Evolutionary conservation across 53 echinoderm and acorn worm genomes (phyloP).

Genomic region (Glandiceps talaboti): DNA sequence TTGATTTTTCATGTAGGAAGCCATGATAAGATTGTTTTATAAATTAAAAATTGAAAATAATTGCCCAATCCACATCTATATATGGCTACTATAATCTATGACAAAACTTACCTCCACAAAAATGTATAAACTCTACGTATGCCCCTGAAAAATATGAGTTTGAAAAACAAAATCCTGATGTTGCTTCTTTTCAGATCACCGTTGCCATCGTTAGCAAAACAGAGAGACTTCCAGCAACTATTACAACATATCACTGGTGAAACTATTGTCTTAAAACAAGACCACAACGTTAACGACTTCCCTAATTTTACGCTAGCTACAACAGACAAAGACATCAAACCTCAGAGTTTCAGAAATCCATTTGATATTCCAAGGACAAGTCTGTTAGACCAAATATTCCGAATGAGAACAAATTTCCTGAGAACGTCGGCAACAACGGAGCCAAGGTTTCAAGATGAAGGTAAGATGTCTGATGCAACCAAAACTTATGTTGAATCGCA

Average conservation of each 20-base stretch:
- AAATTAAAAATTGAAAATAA: no score
- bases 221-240: constrained; percentile 88
- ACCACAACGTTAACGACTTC: constrained; percentile 84
- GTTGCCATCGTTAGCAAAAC: constrained; percentile 76
- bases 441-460: constrained; percentile 85
- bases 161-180: no score
- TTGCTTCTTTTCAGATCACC: constrained; percentile 71
- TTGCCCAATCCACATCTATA: no score
- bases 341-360: constrained; percentile 84
- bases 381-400: constrained; percentile 78
- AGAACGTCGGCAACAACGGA: constrained; percentile 63
- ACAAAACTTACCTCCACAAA: no score
- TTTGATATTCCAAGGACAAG: constrained; percentile 94
- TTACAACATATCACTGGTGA: constrained; percentile 90
- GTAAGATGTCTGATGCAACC: constrained; percentile 37
- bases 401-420: constrained; percentile 89
- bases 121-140: no score
- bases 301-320: constrained; percentile 57
- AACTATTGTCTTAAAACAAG: constrained; percentile 66
- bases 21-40: no score
- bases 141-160: no score
- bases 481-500: no score
- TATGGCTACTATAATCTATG: no score
- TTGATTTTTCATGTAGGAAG: no score
- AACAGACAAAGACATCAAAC: constrained; percentile 52